A percentile compares a stretch with the other conserved stretches of the same genome.
phyloP scores from a whole-genome alignment of 2,888 invertebrate species.

The Leptogaster cylindrica region DNA sequence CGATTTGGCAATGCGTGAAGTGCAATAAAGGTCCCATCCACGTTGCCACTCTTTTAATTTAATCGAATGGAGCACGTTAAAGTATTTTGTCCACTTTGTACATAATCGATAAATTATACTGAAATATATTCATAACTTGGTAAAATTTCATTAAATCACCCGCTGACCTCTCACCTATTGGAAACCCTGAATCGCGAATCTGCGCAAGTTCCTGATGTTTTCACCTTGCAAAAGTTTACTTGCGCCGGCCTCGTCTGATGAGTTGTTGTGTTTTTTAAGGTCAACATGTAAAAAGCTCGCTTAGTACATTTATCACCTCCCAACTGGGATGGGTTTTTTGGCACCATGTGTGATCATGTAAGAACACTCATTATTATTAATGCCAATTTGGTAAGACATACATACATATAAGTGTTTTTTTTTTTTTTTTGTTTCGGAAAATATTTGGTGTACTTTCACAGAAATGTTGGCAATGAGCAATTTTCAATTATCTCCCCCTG shows the following conservation, averaged over 20 bases:
- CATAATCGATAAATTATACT: constrained; percentile 8
- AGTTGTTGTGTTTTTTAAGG: not conserved
- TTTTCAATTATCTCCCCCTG: too few species aligned
- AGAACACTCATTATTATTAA: too few species aligned
- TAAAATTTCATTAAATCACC: constrained; percentile 25
- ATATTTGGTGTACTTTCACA: too few species aligned
- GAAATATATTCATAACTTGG: constrained; percentile 17
- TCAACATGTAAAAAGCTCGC: not conserved
- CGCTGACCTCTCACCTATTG: constrained; percentile 22
- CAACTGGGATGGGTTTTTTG: not conserved
- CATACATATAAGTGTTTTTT: too few species aligned
- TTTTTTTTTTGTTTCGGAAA: too few species aligned
- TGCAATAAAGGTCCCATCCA: too few species aligned
- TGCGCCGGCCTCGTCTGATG: not conserved
- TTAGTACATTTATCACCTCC: not conserved
- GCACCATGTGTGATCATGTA: not conserved
- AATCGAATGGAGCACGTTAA: too few species aligned
- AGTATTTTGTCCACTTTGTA: too few species aligned
- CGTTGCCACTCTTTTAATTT: too few species aligned
- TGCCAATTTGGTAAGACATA: too few species aligned
- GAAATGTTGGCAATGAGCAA: too few species aligned
- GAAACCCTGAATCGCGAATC: constrained; percentile 17
- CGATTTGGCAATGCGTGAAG: too few species aligned
- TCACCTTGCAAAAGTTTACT: constrained; percentile 20
- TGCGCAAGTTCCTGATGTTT: constrained; percentile 28